A percentile compares a stretch with the other conserved stretches of the same genome.
Evolutionary conservation across 2,888 invertebrate genomes (phyloP).

Genomic region (Asteroscopus sphinx): DNA sequence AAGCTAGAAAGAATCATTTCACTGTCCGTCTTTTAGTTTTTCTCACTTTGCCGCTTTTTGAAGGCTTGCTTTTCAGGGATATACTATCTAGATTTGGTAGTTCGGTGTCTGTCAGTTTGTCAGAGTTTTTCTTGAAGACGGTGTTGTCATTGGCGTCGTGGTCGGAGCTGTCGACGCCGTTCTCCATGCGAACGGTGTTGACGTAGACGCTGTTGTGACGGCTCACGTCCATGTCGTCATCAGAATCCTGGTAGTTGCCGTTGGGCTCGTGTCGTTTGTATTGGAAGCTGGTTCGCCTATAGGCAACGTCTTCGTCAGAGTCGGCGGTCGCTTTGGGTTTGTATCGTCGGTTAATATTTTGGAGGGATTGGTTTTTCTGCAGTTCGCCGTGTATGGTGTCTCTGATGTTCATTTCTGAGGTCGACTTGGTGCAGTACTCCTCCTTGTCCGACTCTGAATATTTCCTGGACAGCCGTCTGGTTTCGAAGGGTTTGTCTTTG

Average conservation of each 20-base stretch:
- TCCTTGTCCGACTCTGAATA: conserved; percentile 84
- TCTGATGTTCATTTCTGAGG: conserved; percentile 78
- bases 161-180: conserved; percentile 81
- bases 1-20: conserved; percentile 86
- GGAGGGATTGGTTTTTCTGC: conserved; percentile 85
- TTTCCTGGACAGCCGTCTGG: conserved; percentile 66
- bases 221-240: conserved; percentile 74
- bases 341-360: conserved; percentile 78
- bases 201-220: conserved; percentile 60
- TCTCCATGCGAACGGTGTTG: conserved; percentile 75
- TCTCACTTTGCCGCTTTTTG: conserved; percentile 78
- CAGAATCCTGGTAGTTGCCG: conserved; percentile 79
- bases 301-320: conserved; percentile 79
- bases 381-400: conserved; percentile 74
- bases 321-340: conserved; percentile 68
- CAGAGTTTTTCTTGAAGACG: conserved; percentile 49
- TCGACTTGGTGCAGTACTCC: conserved; percentile 82
- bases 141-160: conserved; percentile 82
- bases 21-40: conserved; percentile 79
- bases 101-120: conserved; percentile 68
- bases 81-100: conserved; percentile 80
- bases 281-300: conserved; percentile 67
- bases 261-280: conserved; percentile 76
- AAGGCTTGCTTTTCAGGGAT: conserved; percentile 75
- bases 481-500: conserved; percentile 49